A percentile compares a stretch with the other conserved stretches of the same genome.
Conservation (phyloP, 2,113 vertebrate genomes). For the Dasyprocta punctata region DNA sequence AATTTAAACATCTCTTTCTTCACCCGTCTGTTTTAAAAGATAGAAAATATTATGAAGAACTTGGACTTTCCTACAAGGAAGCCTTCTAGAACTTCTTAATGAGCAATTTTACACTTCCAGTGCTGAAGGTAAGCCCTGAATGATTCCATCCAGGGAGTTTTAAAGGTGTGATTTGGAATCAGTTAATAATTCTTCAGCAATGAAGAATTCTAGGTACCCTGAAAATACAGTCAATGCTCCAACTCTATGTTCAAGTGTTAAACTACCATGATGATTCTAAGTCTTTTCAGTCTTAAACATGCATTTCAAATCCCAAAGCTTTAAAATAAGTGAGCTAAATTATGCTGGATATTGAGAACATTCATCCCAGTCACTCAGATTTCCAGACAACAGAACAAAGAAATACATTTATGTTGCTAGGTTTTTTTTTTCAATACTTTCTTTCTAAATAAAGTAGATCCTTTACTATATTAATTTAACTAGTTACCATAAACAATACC, state of each 20-base stretch:
- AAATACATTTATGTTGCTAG: neutral
- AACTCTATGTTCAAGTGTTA: neutral
- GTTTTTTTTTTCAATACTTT: neutral
- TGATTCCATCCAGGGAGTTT: neutral
- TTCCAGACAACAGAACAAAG: neutral
- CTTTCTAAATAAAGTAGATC: neutral
- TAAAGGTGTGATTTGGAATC: neutral
- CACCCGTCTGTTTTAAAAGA: neutral
- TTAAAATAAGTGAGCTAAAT: neutral
- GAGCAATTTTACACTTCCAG: neutral
- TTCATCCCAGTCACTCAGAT: neutral
- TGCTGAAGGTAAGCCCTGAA: neutral
- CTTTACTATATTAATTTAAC: neutral
- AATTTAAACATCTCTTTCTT: neutral
- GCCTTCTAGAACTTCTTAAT: neutral
- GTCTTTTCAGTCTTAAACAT: neutral
- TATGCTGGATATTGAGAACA: neutral
- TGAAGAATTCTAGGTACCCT: neutral
- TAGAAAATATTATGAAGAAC: constrained; percentile 5
- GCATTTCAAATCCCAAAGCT: neutral
- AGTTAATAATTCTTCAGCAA: neutral
- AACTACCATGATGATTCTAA: neutral
- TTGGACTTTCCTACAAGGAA: neutral
- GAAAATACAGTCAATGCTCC: neutral
- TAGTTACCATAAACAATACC: neutral